Evolutionary conservation across 2,888 invertebrate species (phyloP), one percentile per base, ranked within the genome.

Genomic region (Hypercompe scribonia): DNA sequence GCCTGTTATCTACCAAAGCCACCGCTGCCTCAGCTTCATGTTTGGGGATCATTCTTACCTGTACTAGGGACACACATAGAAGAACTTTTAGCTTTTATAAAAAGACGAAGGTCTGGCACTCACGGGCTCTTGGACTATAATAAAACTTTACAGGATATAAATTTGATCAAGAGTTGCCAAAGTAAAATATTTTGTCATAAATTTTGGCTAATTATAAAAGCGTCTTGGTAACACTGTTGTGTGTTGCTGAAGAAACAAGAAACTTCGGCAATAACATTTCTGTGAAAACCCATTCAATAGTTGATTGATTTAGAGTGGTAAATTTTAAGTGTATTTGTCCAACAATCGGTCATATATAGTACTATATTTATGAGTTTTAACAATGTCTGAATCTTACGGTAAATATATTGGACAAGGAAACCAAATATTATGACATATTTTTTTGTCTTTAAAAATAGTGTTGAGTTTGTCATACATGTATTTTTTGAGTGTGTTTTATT

Each of bases 331-430:
- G 31, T 61, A 58, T 7, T 42, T 39, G 21, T 7, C 11, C 36
- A 36, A 58, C 24, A 42, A 58, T 46, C 36, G n/a, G 34, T 31
- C 46, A 5, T 3, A 36, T 50, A 54, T 61, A 8, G 10, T 34
- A 54, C 39, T 54, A 63, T 24, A 5, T 39, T 3, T n/a, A 65
- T 70, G 65, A 58, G 42, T 31, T 33, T 54, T 50, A 24, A 70
- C 8, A 39, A 75, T 75, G 75, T 75, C 75, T 54, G 75, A 75
- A 70, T 74, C 82, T 28, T 74, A 83, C 76, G 74, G 75, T 71
- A 68, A 69, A 69, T 33, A 76, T 80, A 76, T 70, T 69, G 10
- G 69, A 70, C 8, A 61, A 11, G 28, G 28, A 54, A 36, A 28
- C 24, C 21, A 39, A 42, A 18, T 1, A 34, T 13, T 31, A 61